Percentiles rank a stretch among this genome's conserved stretches.
These are phyloP conservation scores for Drosophila ochracea DNA, from an alignment of 2,888 invertebrate genomes.

Conservation along the genomic window DNA sequence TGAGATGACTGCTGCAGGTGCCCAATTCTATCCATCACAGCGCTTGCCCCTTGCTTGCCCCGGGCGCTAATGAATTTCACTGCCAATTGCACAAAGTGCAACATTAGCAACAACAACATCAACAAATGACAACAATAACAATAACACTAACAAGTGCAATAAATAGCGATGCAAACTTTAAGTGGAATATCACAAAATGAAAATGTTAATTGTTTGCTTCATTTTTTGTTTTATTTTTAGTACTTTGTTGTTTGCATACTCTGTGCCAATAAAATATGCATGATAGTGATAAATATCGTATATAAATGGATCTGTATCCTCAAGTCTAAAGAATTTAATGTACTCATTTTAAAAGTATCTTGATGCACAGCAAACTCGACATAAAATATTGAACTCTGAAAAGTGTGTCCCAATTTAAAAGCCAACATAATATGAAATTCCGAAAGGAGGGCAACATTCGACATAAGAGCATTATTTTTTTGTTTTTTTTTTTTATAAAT, in stretches of 20 bases:
- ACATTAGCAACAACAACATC: slow-evolving; percentile 22
- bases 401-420: background rate
- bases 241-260: slow-evolving; percentile 11
- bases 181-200: slow-evolving; percentile 74
- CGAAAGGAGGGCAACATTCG: background rate
- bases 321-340: background rate
- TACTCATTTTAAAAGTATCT: background rate
- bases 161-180: slow-evolving; percentile 67
- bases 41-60: slow-evolving; percentile 17
- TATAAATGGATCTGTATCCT: background rate
- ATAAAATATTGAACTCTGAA: background rate
- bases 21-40: background rate
- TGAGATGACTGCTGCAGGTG: slow-evolving; percentile 53
- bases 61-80: slow-evolving; percentile 68
- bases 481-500: rapidly evolving
- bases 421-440: background rate
- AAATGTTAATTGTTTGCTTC: slow-evolving; percentile 77
- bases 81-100: slow-evolving; percentile 46
- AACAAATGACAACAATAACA: slow-evolving; percentile 5
- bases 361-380: too few species aligned
- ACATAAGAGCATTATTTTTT: background rate
- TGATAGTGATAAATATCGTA: background rate
- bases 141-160: slow-evolving; percentile 55
- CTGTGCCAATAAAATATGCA: background rate
- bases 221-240: slow-evolving; percentile 14